Base-by-base conservation (phyloP, 2,797 vertebrate species). In the Pampus argenteus region DNA sequence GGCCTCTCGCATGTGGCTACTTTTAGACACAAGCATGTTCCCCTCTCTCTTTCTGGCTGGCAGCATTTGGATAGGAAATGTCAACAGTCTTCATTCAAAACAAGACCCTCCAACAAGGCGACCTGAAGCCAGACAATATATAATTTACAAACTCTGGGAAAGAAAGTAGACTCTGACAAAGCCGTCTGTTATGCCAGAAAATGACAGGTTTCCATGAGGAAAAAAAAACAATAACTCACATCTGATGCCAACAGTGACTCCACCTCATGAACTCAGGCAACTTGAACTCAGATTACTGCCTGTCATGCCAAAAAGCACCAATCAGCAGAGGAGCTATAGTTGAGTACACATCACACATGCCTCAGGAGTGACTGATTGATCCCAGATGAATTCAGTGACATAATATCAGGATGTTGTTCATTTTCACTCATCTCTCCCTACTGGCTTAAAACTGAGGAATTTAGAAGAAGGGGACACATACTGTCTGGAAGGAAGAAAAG, bases 21-120 rank as follows among this genome's bases (percentile, higher is more conserved):
- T 81, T 86, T 81, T 81, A 83, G 78, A 81, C 64, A 48, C 69
- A 65, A 67, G 69, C 58, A 76, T 79, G 74, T 66, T 17, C 47
- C 58, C 71, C 55, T 59, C 66, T 68, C 63, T 59, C 49, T 68
- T 54, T 68, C 61, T 38, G 42, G 36, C 56, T 67, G 58, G 42
- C 34, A 64, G 34, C 76, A 62, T 75, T 81, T 71, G 29, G 29
- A 69, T 42, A 54, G 23, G 26, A 71, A 34, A 65, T 50, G 61
- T 77, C 38, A 66, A 76, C 60, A 58, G 51, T 74, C 45, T 34
- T 42, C 64, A 67, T 68, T 77, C 51, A 66, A 72, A 84, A 68
- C 63, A 13, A 83, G 25, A 63, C 22, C 29, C 14, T 13, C 57
- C 40, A 59, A 66, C 17, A 50, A 49, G 25, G 15, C 34, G 26